Evolutionary conservation across 2,888 invertebrate genomes (phyloP).

Genomic region (Dastarcus helophoroides): DNA sequence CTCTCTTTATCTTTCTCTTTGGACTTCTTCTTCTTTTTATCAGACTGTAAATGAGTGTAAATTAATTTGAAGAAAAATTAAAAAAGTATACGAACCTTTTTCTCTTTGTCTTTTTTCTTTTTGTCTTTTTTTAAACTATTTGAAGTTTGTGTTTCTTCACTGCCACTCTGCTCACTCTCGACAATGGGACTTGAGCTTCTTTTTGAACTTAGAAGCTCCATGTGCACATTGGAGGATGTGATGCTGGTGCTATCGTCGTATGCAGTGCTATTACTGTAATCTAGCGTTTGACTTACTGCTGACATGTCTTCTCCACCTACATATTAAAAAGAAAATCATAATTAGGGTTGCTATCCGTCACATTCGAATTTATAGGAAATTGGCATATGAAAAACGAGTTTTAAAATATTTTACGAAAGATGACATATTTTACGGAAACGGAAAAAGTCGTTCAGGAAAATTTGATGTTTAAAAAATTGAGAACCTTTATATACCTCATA

Average conservation of each 20-base stretch:
- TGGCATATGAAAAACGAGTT: too few relatives aligned
- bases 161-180: slow-evolving; percentile 42
- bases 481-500: too few relatives aligned
- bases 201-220: slow-evolving; percentile 44
- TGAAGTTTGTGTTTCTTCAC: slow-evolving; percentile 29
- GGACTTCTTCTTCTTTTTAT: slow-evolving; percentile 39
- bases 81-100: slow-evolving; percentile 31
- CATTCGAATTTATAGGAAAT: too few relatives aligned
- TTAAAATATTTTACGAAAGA: too few relatives aligned
- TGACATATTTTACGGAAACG: too few relatives aligned
- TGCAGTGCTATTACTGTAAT: slow-evolving; percentile 40
- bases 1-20: slow-evolving; percentile 44
- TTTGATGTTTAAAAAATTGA: too few relatives aligned
- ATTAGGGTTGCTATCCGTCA: not conserved
- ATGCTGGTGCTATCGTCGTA: slow-evolving; percentile 43
- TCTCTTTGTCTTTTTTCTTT: too few relatives aligned
- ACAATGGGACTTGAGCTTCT: slow-evolving; percentile 43
- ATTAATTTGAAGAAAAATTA: slow-evolving; percentile 1
- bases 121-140: slow-evolving; percentile 29
- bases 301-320: slow-evolving; percentile 39
- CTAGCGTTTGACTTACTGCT: slow-evolving; percentile 37
- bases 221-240: slow-evolving; percentile 44
- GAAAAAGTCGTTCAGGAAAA: too few relatives aligned
- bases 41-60: slow-evolving; percentile 16
- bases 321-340: slow-evolving; percentile 9